phyloP scores from a whole-genome alignment of 2,113 vertebrate species.

The Athene noctua region DNA sequence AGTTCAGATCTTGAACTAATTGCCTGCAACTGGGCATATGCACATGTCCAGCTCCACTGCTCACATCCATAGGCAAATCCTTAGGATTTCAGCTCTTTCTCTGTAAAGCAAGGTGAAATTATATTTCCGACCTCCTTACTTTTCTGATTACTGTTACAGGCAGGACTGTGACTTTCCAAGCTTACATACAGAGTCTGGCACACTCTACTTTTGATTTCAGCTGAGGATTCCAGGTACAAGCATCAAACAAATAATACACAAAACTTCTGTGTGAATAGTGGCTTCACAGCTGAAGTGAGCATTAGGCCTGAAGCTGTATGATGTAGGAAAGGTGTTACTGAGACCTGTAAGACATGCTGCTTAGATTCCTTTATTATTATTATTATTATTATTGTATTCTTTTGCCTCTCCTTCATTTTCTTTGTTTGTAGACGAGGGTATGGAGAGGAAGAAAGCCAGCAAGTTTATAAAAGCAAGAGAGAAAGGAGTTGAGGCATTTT shows the following conservation, averaged over 20 bases:
- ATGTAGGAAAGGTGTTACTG: slow-evolving; percentile 41
- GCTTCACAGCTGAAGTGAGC: slow-evolving; percentile 18
- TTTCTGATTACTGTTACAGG: neutral
- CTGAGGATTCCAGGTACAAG: neutral
- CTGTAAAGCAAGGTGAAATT: neutral
- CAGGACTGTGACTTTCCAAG: neutral
- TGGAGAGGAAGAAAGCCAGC: slow-evolving; percentile 2
- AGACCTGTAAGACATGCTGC: slow-evolving; percentile 14
- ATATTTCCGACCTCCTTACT: neutral
- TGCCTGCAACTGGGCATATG: neutral
- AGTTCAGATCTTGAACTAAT: neutral
- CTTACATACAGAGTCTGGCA: neutral
- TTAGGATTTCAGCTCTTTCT: neutral
- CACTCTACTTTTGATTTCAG: neutral
- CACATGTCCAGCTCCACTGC: neutral
- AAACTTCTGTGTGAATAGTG: slow-evolving; percentile 15
- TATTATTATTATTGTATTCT: slow-evolving; percentile 40
- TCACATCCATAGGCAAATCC: neutral
- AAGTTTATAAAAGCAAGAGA: slow-evolving; percentile 50
- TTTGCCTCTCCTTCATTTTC: slow-evolving; percentile 34
- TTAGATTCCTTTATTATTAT: slow-evolving; percentile 30
- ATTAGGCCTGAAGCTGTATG: neutral
- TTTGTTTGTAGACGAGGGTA: slow-evolving; percentile 48
- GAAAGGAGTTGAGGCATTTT: slow-evolving; percentile 34
- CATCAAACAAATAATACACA: slow-evolving; percentile 19